Base-by-base conservation (phyloP, 2,113 vertebrate genomes). In the Pica pica region DNA sequence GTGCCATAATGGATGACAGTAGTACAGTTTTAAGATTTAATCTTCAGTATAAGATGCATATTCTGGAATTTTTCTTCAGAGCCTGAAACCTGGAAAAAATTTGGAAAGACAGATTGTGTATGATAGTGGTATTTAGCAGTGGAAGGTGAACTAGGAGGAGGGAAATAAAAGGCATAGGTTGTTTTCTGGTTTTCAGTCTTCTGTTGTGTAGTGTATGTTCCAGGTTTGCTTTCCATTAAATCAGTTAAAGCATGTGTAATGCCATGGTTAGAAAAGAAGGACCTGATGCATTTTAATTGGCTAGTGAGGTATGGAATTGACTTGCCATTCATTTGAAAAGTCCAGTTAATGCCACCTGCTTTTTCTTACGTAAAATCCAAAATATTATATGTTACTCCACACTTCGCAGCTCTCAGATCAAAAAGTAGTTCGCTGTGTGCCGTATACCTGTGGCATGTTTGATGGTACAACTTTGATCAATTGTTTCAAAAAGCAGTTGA, bases 401-500 rank as follows among this genome's bases (percentile, higher is more conserved):
- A 83, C 91, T 94, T 93, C 52, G 6, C 95, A 94, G 91, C 90
- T 91, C 80, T 97, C 95, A 93, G 93, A 94, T 94, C 94, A 95
- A 92, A 97, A 95, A 86, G 83, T 95, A 97, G 95, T 87, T 95
- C 63, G 1, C 93, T 95, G 60, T 96, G 75, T 96, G 87, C 96
- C 89, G 83, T 95, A 89, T 90, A 93, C 84, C 75, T 92, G 89
- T 96, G 96, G 94, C 87, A 90, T 96, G 74, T 96, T 96, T 95
- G 91, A 97, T 96, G 87, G 93, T 96, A 96, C 80, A 96, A 90
- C 87, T 95, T 95, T 93, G 93, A 97, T 96, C 92, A 96, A 89
- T 97, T 89, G 93, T 96, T 97, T 87, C 87, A 11, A 97, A 97
- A 97, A 94, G 95, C 90, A 93, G 91, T 95, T 97, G 95, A 96